phyloP scores from a whole-genome alignment of 2,113 vertebrate species.

The Collichthys lucidus region DNA sequence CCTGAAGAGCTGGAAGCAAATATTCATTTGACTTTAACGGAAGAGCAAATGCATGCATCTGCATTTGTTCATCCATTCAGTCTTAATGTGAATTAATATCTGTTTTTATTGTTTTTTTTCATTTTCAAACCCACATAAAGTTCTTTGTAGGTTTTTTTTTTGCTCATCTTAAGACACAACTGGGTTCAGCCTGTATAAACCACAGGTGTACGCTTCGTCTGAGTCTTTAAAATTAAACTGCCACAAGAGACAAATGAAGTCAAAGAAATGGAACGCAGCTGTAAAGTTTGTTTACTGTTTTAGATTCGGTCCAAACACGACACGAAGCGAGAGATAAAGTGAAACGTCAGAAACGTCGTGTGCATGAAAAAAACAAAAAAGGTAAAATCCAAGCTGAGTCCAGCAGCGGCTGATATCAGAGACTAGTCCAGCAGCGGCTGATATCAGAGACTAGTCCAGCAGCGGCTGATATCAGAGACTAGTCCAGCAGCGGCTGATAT shows the following conservation, averaged over 20 bases:
- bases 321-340: neutral
- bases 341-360: neutral
- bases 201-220: neutral
- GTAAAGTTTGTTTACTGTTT: neutral
- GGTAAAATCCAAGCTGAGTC: slow-evolving; percentile 13
- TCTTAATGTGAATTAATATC: neutral
- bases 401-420: too few species aligned
- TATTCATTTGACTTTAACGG: neutral
- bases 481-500: too few species aligned
- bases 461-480: too few species aligned
- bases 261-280: neutral
- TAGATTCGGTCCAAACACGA: neutral
- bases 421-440: too few species aligned
- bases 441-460: too few species aligned
- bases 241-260: neutral
- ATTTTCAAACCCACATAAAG: too few species aligned
- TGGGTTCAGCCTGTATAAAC: neutral
- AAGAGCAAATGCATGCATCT: neutral
- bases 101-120: too few species aligned
- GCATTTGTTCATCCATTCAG: too few species aligned
- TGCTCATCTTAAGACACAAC: neutral
- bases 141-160: neutral
- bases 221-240: neutral
- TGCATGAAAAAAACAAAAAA: neutral
- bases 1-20: neutral